These are phyloP conservation scores for Rhinoderma darwinii DNA, from an alignment of 2,113 vertebrate species.

Conservation along the genomic window DNA sequence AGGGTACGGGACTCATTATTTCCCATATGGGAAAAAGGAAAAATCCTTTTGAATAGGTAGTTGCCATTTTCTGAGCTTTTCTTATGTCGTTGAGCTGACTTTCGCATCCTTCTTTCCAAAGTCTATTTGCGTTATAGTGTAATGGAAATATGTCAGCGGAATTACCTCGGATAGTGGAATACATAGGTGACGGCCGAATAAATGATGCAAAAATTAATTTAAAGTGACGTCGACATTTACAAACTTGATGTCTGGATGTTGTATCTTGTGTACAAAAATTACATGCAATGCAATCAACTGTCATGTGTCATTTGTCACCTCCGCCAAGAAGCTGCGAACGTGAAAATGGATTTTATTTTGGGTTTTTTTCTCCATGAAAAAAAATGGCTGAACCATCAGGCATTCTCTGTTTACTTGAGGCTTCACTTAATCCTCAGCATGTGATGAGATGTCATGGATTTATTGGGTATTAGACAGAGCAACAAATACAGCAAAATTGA, in stretches of 20 bases:
- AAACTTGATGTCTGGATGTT: neutral
- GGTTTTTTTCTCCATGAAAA: neutral
- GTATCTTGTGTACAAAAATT: neutral
- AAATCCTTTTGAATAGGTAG: no score
- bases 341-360: slow-evolving; percentile 5
- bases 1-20: no score
- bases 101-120: neutral
- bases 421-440: slow-evolving; percentile 21
- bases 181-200: neutral
- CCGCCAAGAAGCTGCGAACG: neutral
- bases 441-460: slow-evolving; percentile 51
- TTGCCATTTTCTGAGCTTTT: no score
- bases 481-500: neutral
- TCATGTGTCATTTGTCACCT: slow-evolving; percentile 30
- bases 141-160: slow-evolving; percentile 8
- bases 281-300: slow-evolving; percentile 27
- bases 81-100: neutral
- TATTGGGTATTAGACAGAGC: slow-evolving; percentile 5
- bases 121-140: neutral
- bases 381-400: slow-evolving; percentile 36
- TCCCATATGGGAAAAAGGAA: neutral
- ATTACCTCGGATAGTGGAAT: neutral
- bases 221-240: slow-evolving; percentile 23
- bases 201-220: slow-evolving; percentile 25
- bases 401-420: slow-evolving; percentile 16